A percentile compares a stretch with the other conserved stretches of the same genome.
phyloP scores from a whole-genome alignment of 2,888 invertebrate species.

The Sarcophaga caerulescens region DNA sequence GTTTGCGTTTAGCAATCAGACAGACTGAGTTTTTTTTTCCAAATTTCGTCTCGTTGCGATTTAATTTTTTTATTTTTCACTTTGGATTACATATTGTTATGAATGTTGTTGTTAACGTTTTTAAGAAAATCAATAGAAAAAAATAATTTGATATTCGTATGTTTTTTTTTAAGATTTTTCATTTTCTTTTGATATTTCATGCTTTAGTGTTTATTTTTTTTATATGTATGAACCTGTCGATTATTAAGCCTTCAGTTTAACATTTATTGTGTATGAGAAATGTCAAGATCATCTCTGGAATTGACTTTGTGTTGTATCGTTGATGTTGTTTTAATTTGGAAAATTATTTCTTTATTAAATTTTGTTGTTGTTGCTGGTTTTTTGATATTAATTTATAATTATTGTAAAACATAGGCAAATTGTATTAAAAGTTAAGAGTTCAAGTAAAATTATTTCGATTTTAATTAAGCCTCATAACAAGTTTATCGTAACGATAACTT shows the following conservation, averaged over 20 bases:
- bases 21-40: neutral
- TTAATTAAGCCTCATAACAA: neutral
- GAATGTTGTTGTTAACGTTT: neutral
- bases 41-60: neutral
- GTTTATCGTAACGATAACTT: no score
- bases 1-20: neutral
- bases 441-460: neutral
- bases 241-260: conserved; percentile 12
- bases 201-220: neutral
- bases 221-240: conserved; percentile 17
- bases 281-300: conserved; percentile 26
- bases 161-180: neutral
- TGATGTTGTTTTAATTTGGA: neutral
- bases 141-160: conserved; percentile 13
- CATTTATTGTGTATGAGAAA: conserved; percentile 15
- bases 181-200: neutral
- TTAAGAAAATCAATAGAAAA: neutral
- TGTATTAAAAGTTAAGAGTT: neutral
- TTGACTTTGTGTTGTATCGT: conserved; percentile 4
- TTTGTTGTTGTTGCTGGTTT: neutral
- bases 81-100: neutral
- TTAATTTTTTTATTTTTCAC: conserved; percentile 6
- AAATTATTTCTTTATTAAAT: neutral
- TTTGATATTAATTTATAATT: neutral
- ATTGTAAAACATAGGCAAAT: neutral